A percentile compares a stretch with the other conserved stretches of the same genome.
phyloP scores from a whole-genome alignment of 2,888 invertebrate genomes.

The Cyaniris semiargus region DNA sequence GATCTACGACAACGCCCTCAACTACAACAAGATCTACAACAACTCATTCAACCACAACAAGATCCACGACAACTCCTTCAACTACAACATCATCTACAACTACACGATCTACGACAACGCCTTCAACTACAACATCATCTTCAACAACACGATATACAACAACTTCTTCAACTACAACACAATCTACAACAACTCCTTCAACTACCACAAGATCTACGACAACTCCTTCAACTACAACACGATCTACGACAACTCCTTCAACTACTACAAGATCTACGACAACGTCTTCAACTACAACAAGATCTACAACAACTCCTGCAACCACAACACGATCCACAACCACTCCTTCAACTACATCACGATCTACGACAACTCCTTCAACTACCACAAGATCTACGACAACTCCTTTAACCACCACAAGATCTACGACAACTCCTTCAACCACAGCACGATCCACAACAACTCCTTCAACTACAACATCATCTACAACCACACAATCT shows the following conservation, averaged over 20 bases:
- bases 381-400: background rate
- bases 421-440: background rate
- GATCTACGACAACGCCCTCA: too few relatives aligned
- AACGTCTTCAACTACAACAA: background rate
- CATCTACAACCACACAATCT: background rate
- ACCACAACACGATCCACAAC: conserved; percentile 16
- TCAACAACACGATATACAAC: conserved; percentile 23
- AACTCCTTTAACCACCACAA: background rate
- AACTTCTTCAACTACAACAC: background rate
- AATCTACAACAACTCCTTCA: conserved; percentile 2
- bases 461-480: background rate
- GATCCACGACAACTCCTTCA: background rate
- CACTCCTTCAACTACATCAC: conserved; percentile 1
- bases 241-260: conserved; percentile 23
- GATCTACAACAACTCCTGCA: conserved; percentile 26
- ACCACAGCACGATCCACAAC: background rate
- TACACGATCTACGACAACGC: background rate
- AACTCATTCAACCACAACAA: background rate
- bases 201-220: background rate
- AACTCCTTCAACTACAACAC: conserved; percentile 28
- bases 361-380: background rate
- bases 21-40: background rate
- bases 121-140: background rate
- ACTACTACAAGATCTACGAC: conserved; percentile 23
- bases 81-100: background rate